These are phyloP conservation scores for Enhydra lutris DNA, from an alignment of 2,113 vertebrate species.

Conservation along the genomic window DNA sequence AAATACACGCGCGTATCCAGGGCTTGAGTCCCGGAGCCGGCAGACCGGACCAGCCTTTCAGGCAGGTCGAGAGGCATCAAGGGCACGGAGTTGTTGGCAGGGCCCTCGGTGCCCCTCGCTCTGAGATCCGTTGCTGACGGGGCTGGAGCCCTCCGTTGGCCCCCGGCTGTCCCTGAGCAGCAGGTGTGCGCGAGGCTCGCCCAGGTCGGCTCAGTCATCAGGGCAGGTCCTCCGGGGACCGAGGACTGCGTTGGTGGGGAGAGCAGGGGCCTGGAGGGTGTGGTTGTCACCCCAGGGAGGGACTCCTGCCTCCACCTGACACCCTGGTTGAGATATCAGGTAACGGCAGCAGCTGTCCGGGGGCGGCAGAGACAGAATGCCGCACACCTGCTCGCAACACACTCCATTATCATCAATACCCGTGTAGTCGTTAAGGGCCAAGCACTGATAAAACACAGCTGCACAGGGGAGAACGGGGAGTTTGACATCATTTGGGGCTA, in stretches of 20 bases:
- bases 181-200: neutral
- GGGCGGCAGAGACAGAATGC: neutral
- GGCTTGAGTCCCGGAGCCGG: accelerated
- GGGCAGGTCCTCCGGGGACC: neutral
- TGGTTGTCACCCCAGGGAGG: neutral
- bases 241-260: accelerated
- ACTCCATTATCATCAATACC: neutral
- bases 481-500: accelerated
- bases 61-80: neutral
- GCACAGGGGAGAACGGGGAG: accelerated
- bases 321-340: neutral
- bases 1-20: neutral
- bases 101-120: neutral
- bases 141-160: neutral
- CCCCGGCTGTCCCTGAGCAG: neutral
- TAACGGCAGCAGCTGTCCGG: neutral
- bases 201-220: neutral
- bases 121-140: neutral
- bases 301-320: neutral
- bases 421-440: neutral
- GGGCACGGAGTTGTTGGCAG: neutral
- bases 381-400: neutral
- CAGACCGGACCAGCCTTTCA: neutral
- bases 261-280: neutral
- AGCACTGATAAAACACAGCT: neutral